Conservation (phyloP, 2,797 vertebrate species). For the Amblyopsis hoosieri region DNA sequence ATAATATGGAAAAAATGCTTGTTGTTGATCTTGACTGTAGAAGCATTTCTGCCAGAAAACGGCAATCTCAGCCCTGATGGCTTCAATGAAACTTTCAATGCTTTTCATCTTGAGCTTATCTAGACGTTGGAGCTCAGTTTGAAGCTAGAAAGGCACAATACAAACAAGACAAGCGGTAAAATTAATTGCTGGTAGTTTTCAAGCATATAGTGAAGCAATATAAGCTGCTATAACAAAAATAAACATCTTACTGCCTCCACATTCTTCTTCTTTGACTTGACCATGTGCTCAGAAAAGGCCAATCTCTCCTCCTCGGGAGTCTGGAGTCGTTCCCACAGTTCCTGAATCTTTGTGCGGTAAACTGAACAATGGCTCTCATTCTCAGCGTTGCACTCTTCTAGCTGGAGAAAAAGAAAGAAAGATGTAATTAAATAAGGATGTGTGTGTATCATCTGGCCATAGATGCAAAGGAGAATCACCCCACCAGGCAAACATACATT, state of each 20-base stretch:
- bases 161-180: not conserved
- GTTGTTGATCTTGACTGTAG: constrained; percentile 84
- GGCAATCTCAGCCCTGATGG: constrained; percentile 81
- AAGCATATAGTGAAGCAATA: not conserved
- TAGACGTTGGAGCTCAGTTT: constrained; percentile 80
- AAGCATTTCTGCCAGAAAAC: constrained; percentile 89
- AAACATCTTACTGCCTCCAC: constrained; percentile 81
- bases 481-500: no score
- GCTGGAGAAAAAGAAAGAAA: constrained; percentile 65
- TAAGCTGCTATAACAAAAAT: not conserved
- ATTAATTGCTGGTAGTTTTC: not conserved
- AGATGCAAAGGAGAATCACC: no score
- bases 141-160: constrained; percentile 62
- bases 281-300: constrained; percentile 70
- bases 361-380: constrained; percentile 77
- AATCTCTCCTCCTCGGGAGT: constrained; percentile 82
- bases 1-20: constrained; percentile 78
- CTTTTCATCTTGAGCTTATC: constrained; percentile 88
- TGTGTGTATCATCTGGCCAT: no score
- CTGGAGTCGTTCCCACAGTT: constrained; percentile 89
- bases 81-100: constrained; percentile 80
- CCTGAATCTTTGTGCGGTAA: constrained; percentile 79
- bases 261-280: constrained; percentile 76
- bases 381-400: constrained; percentile 80
- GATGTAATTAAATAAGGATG: not conserved